phyloP scores from a whole-genome alignment of 2,888 invertebrate genomes.

The Lissocephala sabroskyi region DNA sequence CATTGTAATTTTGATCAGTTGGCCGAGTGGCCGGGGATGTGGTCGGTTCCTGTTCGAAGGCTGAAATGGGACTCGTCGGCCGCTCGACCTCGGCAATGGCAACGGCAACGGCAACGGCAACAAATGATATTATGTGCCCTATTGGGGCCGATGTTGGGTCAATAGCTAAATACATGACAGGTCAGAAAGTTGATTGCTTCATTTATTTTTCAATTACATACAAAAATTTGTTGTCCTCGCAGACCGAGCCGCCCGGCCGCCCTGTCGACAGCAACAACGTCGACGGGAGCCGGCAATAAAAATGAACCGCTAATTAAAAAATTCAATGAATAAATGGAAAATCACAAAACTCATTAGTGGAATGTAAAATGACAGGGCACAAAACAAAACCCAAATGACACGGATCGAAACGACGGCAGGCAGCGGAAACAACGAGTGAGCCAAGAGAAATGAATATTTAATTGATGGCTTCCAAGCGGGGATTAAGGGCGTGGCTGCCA shows the following conservation, averaged over 20 bases:
- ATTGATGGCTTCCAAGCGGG: too few species aligned
- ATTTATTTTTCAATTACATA: conserved; percentile 61
- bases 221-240: conserved; percentile 55
- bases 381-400: conserved; percentile 20
- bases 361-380: conserved; percentile 40
- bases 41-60: neutral
- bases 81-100: neutral
- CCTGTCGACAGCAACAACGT: conserved; percentile 9
- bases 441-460: conserved; percentile 9
- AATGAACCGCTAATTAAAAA: conserved; percentile 57
- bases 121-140: neutral
- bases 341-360: conserved; percentile 61
- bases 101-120: neutral
- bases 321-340: conserved; percentile 62
- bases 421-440: conserved; percentile 6
- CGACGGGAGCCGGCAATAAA: conserved; percentile 27
- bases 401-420: neutral
- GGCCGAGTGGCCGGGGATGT: conserved; percentile 9
- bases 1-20: conserved; percentile 47
- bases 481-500: too few species aligned
- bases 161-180: conserved; percentile 64
- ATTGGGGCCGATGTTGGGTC: conserved; percentile 26
- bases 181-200: conserved; percentile 61
- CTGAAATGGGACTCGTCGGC: neutral
- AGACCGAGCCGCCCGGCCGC: conserved; percentile 23